Base-by-base conservation (phyloP, 1,140 invertebrate species). In the Brachionus sp. region DNA sequence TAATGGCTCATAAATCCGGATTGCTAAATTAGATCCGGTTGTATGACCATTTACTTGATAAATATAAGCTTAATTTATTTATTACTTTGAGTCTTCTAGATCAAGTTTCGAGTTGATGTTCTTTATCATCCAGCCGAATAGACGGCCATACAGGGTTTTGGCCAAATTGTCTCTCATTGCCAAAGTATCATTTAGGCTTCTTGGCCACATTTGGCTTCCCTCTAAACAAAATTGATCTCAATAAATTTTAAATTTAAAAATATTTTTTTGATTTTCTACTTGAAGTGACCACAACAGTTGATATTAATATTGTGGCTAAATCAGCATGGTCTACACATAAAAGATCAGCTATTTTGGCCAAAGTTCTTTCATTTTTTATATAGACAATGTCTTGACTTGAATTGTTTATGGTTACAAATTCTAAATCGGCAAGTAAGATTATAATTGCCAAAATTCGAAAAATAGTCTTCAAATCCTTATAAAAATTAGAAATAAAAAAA, bases 31-130 rank as follows among this genome's bases (percentile, higher is more conserved):
- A 57, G 19, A 57, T 19, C 68, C 68, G 35, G 35, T 16, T 70
- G 68, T 70, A 19, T 19, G 50, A 57, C 50, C 50, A 19, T 57
- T 57, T 19, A 3, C 19, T 19, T 23, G 23, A n/a, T 25, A 37
- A 57, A 33, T 13, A 73, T 1, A 13, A 39, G 70, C 66, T 39
- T 42, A 84, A 5, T 3, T 5, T 70, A 39, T 66, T 42, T 25
- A 92, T 93, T 92, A 90, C 95, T 94, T 94, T 94, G 83, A 94
- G 92, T 50, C 92, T 92, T 86, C 93, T 90, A 84, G 93, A 92
- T 86, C 83, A 95, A 90, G 85, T 94, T 93, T 37, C 91, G 90
- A 82, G 87, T 88, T 88, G 75, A 88, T 87, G 64, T 84, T 84
- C 35, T 85, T 77, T 10, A 88, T 84, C 33, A 88, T 84, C 87